These are phyloP conservation scores for Esox niger DNA, from an alignment of 2,113 vertebrate genomes.

Conservation along the genomic window DNA sequence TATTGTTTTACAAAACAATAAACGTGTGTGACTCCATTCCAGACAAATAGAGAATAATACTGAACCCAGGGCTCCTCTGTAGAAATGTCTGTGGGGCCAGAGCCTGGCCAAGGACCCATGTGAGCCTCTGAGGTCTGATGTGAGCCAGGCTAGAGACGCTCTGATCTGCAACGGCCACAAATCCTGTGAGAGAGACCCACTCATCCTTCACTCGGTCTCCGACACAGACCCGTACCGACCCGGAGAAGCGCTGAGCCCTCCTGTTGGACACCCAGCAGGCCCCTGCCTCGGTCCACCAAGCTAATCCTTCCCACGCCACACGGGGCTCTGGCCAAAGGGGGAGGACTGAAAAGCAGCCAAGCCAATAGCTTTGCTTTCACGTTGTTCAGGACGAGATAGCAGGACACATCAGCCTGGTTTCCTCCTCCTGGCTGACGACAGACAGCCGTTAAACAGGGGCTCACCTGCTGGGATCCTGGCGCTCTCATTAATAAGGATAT, in stretches of 20 bases:
- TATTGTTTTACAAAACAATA: no score
- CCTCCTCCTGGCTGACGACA: not conserved
- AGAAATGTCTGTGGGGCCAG: no score
- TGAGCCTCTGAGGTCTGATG: conserved; percentile 2
- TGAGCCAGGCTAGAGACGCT: no score
- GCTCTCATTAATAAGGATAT: conserved; percentile 33
- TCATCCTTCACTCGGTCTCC: not conserved
- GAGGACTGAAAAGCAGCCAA: conserved; percentile 12
- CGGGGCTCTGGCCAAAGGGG: conserved; percentile 6
- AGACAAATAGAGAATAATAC: not conserved
- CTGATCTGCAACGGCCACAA: no score
- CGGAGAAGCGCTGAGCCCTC: conserved; percentile 18
- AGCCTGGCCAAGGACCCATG: no score
- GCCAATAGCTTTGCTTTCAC: conserved; percentile 12
- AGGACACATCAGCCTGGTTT: not conserved
- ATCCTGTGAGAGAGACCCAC: no score
- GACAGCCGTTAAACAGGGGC: conserved; percentile 11
- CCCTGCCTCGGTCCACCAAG: conserved; percentile 25
- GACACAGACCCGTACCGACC: conserved; percentile 17
- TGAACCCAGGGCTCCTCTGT: not conserved
- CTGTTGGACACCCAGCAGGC: not conserved
- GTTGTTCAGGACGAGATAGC: conserved; percentile 7
- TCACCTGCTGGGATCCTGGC: conserved; percentile 16
- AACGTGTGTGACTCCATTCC: no score
- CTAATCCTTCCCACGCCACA: conserved; percentile 36